A percentile compares a stretch with the other conserved stretches of the same genome.
Conservation (phyloP, 2,113 vertebrate species). For the Pterocles orientalis region DNA sequence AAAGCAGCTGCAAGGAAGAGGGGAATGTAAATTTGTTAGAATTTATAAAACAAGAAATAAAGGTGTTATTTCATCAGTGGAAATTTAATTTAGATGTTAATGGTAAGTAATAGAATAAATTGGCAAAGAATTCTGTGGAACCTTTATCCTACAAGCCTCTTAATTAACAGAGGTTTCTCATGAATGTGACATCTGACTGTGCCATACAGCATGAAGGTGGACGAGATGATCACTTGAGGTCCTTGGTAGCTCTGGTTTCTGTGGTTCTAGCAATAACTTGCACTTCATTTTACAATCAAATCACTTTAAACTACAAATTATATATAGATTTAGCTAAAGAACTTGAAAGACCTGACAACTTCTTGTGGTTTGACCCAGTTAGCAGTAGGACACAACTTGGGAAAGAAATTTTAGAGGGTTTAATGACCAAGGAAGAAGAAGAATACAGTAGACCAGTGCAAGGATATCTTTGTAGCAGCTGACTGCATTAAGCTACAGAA, state of each 20-base stretch:
- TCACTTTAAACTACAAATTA: background rate
- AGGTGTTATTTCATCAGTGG: background rate
- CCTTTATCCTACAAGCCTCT: background rate
- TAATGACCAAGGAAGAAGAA: background rate
- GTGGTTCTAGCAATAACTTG: background rate
- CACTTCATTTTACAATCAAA: background rate
- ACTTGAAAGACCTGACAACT: background rate
- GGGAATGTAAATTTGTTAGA: background rate
- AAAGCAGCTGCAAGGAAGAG: background rate
- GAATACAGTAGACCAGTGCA: background rate
- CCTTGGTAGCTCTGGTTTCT: background rate
- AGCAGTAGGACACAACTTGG: background rate
- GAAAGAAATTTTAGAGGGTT: background rate
- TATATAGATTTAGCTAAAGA: background rate
- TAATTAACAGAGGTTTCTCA: background rate
- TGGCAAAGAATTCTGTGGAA: background rate
- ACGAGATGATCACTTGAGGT: background rate
- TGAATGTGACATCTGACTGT: background rate
- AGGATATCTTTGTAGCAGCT: background rate
- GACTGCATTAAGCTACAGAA: background rate
- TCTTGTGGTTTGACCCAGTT: too few species aligned
- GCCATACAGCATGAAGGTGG: background rate
- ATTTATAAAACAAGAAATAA: background rate
- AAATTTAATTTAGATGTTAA: background rate
- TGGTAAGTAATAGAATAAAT: background rate